phyloP scores from a whole-genome alignment of 2,888 invertebrate species.

The Cheilosia impressa region DNA sequence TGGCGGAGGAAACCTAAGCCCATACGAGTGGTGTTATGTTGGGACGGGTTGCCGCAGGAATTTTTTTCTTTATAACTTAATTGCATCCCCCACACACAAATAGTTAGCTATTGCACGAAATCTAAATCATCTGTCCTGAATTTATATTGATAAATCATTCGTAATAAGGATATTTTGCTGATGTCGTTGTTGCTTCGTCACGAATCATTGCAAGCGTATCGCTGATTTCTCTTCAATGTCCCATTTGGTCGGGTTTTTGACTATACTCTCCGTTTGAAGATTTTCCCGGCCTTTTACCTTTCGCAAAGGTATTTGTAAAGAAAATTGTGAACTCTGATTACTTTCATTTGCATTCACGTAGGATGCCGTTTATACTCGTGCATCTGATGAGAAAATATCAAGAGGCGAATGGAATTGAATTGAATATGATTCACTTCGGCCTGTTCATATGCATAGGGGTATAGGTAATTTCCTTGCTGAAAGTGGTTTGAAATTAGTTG shows the following conservation, averaged over 20 bases:
- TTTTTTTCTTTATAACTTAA: too few species aligned
- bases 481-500: constrained; percentile 55
- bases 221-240: neutral
- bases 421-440: neutral
- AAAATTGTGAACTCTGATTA: constrained; percentile 10
- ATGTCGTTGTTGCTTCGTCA: too few species aligned
- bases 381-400: neutral
- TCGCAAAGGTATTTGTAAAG: neutral
- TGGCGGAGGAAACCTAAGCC: too few species aligned
- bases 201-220: neutral
- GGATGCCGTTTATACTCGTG: neutral
- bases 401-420: constrained; percentile 11
- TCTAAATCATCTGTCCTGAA: too few species aligned
- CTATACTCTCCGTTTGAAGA: neutral
- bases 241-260: neutral
- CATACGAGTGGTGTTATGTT: too few species aligned
- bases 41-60: too few species aligned
- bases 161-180: too few species aligned
- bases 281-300: neutral
- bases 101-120: too few species aligned
- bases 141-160: too few species aligned
- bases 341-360: constrained; percentile 6
- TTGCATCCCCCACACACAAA: too few species aligned
- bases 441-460: neutral
- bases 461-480: constrained; percentile 51